Evolutionary conservation across 2,797 vertebrate genomes (phyloP).

Genomic region (Strix occidentalis): DNA sequence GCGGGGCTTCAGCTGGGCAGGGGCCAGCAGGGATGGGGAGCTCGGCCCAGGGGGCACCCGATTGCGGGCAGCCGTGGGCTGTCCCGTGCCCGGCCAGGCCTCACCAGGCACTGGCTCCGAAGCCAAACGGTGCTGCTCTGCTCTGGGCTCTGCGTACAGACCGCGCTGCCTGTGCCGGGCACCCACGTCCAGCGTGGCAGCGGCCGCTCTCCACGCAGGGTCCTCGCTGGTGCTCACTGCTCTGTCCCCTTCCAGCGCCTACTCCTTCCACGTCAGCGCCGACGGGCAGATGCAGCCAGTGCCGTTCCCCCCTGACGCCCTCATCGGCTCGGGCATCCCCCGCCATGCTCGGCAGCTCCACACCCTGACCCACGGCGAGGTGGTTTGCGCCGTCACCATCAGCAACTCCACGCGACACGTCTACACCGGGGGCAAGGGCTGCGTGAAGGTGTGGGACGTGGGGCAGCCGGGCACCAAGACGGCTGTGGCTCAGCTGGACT

Average conservation of each 20-base stretch:
- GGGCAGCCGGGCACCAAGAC: conserved; percentile 53
- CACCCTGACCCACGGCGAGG: conserved; percentile 80
- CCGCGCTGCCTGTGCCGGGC: accelerated
- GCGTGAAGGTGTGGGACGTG: conserved; percentile 90
- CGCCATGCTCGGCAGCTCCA: conserved; percentile 77
- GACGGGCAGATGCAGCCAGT: conserved; percentile 85
- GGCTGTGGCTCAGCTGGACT: conserved; percentile 75
- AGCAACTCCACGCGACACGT: conserved; percentile 81
- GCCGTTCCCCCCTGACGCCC: conserved; percentile 81
- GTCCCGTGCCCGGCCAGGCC: accelerated
- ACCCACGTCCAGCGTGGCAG: accelerated
- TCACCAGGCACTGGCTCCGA: accelerated
- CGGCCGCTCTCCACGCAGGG: accelerated
- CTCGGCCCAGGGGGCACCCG: accelerated
- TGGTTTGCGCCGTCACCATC: conserved; percentile 85
- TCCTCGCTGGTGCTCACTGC: not conserved
- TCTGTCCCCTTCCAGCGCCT: conserved; percentile 51
- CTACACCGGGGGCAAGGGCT: conserved; percentile 86
- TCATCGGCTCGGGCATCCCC: conserved; percentile 64
- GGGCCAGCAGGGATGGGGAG: not conserved
- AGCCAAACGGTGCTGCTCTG: accelerated
- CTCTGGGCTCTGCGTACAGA: not conserved
- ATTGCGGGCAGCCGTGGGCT: not conserved
- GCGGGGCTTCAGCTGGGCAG: accelerated
- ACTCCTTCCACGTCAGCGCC: conserved; percentile 82